Percentiles rank a stretch among this genome's conserved stretches.
Evolutionary conservation across 1,140 invertebrate genomes (phyloP).

Genomic region (Geopemphigus sp.): DNA sequence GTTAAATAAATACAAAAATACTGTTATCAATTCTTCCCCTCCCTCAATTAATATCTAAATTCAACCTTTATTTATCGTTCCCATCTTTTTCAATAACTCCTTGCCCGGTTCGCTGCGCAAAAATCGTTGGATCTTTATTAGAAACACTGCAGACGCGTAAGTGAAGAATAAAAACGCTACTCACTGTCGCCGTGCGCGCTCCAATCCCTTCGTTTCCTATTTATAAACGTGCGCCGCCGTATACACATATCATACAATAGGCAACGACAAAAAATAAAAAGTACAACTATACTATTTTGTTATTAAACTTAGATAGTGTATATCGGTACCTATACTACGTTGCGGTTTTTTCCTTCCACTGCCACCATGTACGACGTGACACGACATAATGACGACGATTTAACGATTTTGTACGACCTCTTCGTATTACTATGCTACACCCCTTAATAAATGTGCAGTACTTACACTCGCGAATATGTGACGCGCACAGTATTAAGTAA

Average conservation of each 20-base stretch:
- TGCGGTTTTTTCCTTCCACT: slow-evolving; percentile 7
- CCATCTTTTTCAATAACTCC: not conserved
- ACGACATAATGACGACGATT: not conserved
- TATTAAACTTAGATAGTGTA: too few relatives aligned
- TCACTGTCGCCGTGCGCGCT: not conserved
- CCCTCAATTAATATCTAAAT: too few relatives aligned
- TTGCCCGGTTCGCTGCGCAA: not conserved
- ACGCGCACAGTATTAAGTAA: not conserved
- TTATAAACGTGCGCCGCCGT: not conserved
- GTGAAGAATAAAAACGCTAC: not conserved
- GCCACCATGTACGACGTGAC: not conserved
- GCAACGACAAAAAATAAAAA: too few relatives aligned
- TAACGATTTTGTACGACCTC: slow-evolving; percentile 36
- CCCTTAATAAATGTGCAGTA: not conserved
- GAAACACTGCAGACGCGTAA: not conserved
- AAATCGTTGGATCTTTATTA: not conserved
- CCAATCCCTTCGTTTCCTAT: not conserved
- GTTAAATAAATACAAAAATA: too few relatives aligned
- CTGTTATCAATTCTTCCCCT: too few relatives aligned
- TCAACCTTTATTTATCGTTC: too few relatives aligned
- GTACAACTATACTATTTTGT: not conserved
- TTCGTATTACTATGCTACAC: not conserved
- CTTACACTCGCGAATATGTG: not conserved
- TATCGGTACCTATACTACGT: not conserved
- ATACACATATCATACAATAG: not conserved